phyloP scores from a whole-genome alignment of 1,140 invertebrate species.

The Augochlora pura region DNA sequence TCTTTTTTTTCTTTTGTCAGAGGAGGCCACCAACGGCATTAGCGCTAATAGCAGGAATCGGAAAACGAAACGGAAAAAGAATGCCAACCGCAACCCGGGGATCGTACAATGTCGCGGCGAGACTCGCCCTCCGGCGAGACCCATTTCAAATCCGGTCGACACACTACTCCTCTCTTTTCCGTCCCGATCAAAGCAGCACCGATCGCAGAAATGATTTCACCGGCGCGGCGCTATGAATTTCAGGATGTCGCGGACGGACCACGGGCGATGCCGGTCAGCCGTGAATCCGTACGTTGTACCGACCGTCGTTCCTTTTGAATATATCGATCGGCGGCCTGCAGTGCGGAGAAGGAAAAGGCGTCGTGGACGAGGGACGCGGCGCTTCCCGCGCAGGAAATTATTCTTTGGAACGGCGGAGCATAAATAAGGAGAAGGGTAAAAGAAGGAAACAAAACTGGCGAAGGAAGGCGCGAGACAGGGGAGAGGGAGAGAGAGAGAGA shows the following conservation, averaged over 20 bases:
- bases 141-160: too few relatives aligned
- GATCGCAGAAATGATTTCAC: slow-evolving; percentile 2
- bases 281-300: slow-evolving; percentile 24
- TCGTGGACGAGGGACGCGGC: slow-evolving; percentile 16
- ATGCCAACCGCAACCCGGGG: neutral
- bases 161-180: neutral
- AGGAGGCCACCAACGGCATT: neutral
- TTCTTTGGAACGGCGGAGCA: slow-evolving; percentile 45
- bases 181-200: too few relatives aligned
- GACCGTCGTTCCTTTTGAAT: slow-evolving; percentile 20
- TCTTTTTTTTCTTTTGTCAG: too few relatives aligned
- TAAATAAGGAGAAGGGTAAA: slow-evolving; percentile 40
- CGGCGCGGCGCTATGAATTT: neutral
- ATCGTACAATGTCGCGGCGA: too few relatives aligned
- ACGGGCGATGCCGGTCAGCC: neutral
- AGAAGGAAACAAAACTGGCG: neutral
- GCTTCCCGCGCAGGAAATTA: slow-evolving; percentile 49
- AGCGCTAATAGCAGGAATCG: neutral
- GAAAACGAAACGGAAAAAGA: neutral
- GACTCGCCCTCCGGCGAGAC: too few relatives aligned
- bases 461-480: neutral
- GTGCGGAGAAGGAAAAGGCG: slow-evolving; percentile 2
- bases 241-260: too few relatives aligned
- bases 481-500: neutral
- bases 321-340: slow-evolving; percentile 33